phyloP scores from a whole-genome alignment of 2,113 vertebrate genomes.

The Diadophis punctatus region DNA sequence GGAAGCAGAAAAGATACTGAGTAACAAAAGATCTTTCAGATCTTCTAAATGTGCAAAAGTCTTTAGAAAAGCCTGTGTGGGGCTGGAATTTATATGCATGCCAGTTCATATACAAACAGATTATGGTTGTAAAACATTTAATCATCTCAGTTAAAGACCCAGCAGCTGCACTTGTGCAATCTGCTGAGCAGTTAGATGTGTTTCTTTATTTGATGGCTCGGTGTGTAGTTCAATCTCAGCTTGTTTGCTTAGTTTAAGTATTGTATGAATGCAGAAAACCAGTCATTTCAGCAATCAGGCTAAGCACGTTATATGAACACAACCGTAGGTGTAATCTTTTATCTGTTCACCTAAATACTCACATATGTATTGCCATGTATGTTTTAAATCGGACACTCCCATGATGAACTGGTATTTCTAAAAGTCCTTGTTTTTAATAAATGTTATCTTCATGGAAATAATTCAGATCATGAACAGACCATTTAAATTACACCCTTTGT shows the following conservation, averaged over 20 bases:
- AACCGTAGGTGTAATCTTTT: neutral
- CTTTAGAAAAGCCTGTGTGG: neutral
- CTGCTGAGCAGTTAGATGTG: neutral
- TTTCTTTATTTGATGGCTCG: neutral
- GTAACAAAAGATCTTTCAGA: neutral
- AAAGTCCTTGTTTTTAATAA: slow-evolving; percentile 51
- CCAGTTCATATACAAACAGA: neutral
- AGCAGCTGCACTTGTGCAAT: neutral
- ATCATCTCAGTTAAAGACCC: neutral
- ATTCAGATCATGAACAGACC: slow-evolving; percentile 41
- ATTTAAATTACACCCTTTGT: slow-evolving; percentile 53
- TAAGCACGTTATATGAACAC: neutral
- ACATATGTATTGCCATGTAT: neutral
- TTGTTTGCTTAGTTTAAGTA: neutral
- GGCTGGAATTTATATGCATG: neutral
- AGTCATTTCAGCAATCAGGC: neutral
- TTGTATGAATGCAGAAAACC: neutral
- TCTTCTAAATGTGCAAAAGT: neutral
- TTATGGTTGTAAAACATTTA: neutral
- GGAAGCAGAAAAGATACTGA: neutral
- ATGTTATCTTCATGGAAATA: slow-evolving; percentile 55
- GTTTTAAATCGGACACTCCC: neutral
- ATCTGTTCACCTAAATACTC: neutral
- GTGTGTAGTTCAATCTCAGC: neutral
- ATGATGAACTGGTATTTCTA: slow-evolving; percentile 38